Conservation (phyloP, 2,888 invertebrate species). For the Mythimna lalbum region DNA sequence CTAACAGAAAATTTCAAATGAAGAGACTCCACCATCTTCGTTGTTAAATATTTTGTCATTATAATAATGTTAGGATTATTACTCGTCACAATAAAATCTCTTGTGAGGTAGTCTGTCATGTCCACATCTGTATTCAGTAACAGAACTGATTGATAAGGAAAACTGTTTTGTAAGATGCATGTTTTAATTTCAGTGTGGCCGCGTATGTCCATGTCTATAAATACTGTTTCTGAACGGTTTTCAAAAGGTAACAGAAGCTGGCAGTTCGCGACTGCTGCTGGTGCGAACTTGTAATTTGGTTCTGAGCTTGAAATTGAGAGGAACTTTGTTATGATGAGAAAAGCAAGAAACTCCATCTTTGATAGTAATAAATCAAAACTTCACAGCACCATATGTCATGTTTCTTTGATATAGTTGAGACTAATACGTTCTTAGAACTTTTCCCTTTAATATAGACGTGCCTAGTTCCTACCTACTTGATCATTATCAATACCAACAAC, state of each 20-base stretch:
- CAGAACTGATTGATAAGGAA: constrained; percentile 24
- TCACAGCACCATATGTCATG: constrained; percentile 5
- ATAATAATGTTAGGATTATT: constrained; percentile 63
- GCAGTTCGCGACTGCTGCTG: constrained; percentile 22
- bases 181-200: constrained; percentile 36
- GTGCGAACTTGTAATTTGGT: background rate
- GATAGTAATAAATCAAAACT: background rate
- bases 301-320: constrained; percentile 20
- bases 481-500: constrained; percentile 14
- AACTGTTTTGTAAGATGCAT: constrained; percentile 32
- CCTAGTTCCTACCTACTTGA: constrained; percentile 4
- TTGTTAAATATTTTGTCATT: constrained; percentile 54
- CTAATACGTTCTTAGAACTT: background rate
- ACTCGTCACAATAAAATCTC: constrained; percentile 14
- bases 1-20: constrained; percentile 39
- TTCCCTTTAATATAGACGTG: constrained; percentile 4
- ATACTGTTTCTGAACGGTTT: constrained; percentile 32
- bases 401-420: background rate
- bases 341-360: constrained; percentile 32
- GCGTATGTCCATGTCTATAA: constrained; percentile 39
- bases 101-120: background rate
- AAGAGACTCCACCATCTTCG: constrained; percentile 51
- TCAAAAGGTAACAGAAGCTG: constrained; percentile 26
- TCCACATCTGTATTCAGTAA: constrained; percentile 22
- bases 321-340: constrained; percentile 4